Base-by-base conservation (phyloP, 2,888 invertebrate genomes). In the Malthinus seriepunctatus region DNA sequence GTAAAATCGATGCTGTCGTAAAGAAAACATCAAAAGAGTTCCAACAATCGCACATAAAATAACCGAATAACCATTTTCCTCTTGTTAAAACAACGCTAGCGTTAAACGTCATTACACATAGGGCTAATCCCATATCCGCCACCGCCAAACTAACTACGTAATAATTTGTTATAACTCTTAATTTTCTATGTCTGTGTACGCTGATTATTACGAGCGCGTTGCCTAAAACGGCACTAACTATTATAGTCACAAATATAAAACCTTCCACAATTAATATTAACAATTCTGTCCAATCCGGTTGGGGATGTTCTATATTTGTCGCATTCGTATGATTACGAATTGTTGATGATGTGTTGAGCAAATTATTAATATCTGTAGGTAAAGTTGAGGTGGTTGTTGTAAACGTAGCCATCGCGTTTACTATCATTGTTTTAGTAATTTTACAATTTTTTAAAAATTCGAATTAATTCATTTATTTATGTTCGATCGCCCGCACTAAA, bases 141-240 rank as follows among this genome's bases (percentile, higher is more conserved):
- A 95, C 89, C 1, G 97, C 97, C 59, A 97, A 80, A 51, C 94
- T 95, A 69, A 97, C 96, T 66, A 97, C 94, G 83, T 96, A 97
- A 78, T 94, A 95, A 79, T 97, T 97, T 49, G 96, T 96, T 73
- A 95, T 91, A 63, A 93, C 92, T 45, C 94, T 83, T 1, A 94
- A 83, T 69, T 90, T 88, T 42, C 92, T 84, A 76, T 93, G 91
- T 44, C 91, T 83, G 67, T 90, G 86, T 23, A 93, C 93, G 70
- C 89, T 89, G 64, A 90, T 88, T 69, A 94, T 93, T 70, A 97
- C 96, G 66, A 97, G 83, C 1, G 94, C 90, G 82, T 97, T 97
- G 51, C 96, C 97, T 55, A 95, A 84, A 11, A 95, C 87, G 32
- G 96, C 96, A 66, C 93, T 89, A 55, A 93, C 83, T 73, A 96